Evolutionary conservation across 2,888 invertebrate species (phyloP), one percentile per base, ranked within the genome.

Genomic region (Encarsia formosa): DNA sequence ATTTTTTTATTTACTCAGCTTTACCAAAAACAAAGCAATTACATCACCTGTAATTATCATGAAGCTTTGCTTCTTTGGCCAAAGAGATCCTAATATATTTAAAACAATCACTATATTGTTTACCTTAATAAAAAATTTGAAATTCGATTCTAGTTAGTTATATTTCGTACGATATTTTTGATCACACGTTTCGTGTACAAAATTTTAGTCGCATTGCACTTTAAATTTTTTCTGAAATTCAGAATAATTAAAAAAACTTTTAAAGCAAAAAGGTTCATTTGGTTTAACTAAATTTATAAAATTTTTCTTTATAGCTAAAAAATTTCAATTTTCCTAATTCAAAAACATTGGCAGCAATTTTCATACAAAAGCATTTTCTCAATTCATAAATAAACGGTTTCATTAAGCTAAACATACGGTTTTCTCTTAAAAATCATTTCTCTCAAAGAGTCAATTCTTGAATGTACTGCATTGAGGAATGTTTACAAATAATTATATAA

Each of bases 11-110:
- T 9, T 34, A 9, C 52, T 49, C 49, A 49, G 42, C 34, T 23
- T 45, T 45, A 44, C 45, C 45, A 41, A 22, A 52, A 56, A 52
- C 41, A 55, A 52, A 56, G 52, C 49, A 56, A 49, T 50, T 52
- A 49, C 38, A 41, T 52, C 49, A 32, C 49, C 49, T 55, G 50
- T 47, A 56, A 45, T 56, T 49, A 49, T 52, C 52, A 50, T 38
- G 56, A 56, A 56, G 56, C 56, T 47, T 56, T 29, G 56, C 56
- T 56, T 56, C 56, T 56, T 52, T 56, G 56, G 56, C 52, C 47
- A 56, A 50, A 56, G 56, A 56, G 56, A 56, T 56, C 53, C 50
- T 53, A 51, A 53, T 45, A 52, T 11, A 29, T 45, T 49, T 56
- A 45, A 45, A 54, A 45, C 39, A 54, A 43, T 50, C 40, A 44